Evolutionary conservation across 2,888 invertebrate species (phyloP), one percentile per base, ranked within the genome.

Genomic region (Drosophila eohydei): DNA sequence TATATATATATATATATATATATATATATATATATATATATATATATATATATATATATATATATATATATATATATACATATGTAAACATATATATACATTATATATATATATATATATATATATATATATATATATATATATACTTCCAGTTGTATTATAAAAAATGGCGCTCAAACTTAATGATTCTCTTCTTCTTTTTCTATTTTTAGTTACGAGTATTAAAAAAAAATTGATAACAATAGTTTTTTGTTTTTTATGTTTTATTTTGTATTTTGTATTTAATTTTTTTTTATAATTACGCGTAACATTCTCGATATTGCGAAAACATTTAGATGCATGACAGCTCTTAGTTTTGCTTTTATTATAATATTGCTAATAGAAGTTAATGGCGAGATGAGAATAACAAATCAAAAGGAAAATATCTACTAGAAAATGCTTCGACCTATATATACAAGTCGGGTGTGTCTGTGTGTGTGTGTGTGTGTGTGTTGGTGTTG

Each of bases 161-260:
- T 65, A 81, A 81, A 80, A 76, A 85, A 74, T 81, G 77, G 79
- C 80, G 78, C 78, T 82, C 74, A 78, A 88, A 88, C 85, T 81
- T 80, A 88, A 87, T 83, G 74, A 77, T 52, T 52, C 26, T 69
- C 6, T 50, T 21, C 6, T 73, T 71, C 66, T 60, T 63, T 40
- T 46, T 48, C 55, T 7, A 36, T 62, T 65, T 38, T 57, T 48
- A 69, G 58, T 61, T 74, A 74, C 62, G 68, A 74, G 67, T 74
- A 74, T 71, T 74, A 59, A 65, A 78, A 86, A 52, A 74, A 75
- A 80, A 73, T 77, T 62, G 60, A 72, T 71, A 83, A 81, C 77
- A 89, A 81, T 74, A 70, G 69, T 65, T 75, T 71, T 70, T 65
- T 59, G 21, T 21, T 36, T 54, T 43, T 58, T 11, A 41, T 59